A percentile compares a stretch with the other conserved stretches of the same genome.
Conservation (phyloP, 2,797 vertebrate species). For the Premnoplex brunnescens region DNA sequence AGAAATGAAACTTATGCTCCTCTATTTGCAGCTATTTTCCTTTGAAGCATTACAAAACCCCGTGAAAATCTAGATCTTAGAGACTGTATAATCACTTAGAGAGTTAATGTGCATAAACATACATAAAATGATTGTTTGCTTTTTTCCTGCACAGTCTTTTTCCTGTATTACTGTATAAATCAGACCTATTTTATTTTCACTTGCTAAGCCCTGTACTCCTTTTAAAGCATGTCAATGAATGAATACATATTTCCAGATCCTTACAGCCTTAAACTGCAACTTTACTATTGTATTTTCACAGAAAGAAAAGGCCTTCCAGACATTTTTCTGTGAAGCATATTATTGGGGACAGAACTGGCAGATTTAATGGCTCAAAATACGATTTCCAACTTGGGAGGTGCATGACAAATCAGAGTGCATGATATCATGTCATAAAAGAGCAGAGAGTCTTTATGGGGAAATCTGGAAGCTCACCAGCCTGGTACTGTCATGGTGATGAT, state of each 20-base stretch:
- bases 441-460: not conserved
- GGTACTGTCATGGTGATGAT: too few species aligned
- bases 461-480: not conserved
- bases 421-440: not conserved
- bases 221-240: not conserved
- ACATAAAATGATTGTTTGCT: conserved; percentile 24
- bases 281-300: not conserved
- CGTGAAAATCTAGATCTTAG: not conserved
- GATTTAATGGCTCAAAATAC: not conserved
- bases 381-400: not conserved
- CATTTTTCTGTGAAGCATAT: not conserved
- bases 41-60: conserved; percentile 36
- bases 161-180: conserved; percentile 36
- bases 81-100: conserved; percentile 33
- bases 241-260: not conserved
- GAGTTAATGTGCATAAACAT: conserved; percentile 44
- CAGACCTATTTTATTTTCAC: conserved; percentile 26
- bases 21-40: not conserved
- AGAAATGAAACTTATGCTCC: conserved; percentile 1
- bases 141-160: conserved; percentile 17
- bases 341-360: not conserved
- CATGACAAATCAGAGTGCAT: not conserved
- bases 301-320: not conserved
- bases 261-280: not conserved
- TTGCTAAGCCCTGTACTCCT: conserved; percentile 12